Evolutionary conservation across 2,797 vertebrate species (phyloP), one percentile per base, ranked within the genome.

Genomic region (Erithacus rubecula): DNA sequence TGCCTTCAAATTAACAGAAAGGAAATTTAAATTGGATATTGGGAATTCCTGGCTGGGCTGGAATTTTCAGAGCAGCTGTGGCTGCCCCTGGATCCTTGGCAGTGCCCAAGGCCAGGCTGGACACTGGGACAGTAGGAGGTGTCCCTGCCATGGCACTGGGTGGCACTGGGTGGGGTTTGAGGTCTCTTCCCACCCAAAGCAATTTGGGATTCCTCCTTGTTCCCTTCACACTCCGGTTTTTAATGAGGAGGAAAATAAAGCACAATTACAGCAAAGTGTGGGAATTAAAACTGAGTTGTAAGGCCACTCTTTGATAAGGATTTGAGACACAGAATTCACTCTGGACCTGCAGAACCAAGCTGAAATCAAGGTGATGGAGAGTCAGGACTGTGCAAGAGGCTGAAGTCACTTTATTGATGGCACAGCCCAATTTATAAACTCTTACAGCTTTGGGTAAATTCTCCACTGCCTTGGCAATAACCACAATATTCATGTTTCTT

Each of bases 141-240:
- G 70, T n/a, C 62, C 70, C 37, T 51, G 70, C 41, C 39, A 8
- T 9, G 46, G 37, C 10, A 24, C 10, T n/a, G 37, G 44, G 10
- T 5, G 23, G 56, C 0, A 8, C 0, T 10, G 43, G 53, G 1
- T 6, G 81, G 43, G 51, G 4, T 65, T 49, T 56, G 0, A 21
- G 43, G 17, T 52, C 27, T 27, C 27, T 51, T 51, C 11, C 16
- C 16, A 15, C 32, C 30, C 64, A 36, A 43, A 24, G 16, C 65
- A 43, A 3, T 9, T 26, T 4, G 8, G 37, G 10, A 7, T 27
- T 44, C 26, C 26, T 14, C 1, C 22, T 46, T 37, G 47, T 15
- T 62, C 65, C 32, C 32, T 44, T 32, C 65, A 20, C 55, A 2
- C 55, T 21, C 56, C 2, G 39, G 21, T 6, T 23, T 82, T 37